Evolutionary conservation across 2,113 vertebrate genomes (phyloP).

Genomic region (Dasypus novemcinctus): DNA sequence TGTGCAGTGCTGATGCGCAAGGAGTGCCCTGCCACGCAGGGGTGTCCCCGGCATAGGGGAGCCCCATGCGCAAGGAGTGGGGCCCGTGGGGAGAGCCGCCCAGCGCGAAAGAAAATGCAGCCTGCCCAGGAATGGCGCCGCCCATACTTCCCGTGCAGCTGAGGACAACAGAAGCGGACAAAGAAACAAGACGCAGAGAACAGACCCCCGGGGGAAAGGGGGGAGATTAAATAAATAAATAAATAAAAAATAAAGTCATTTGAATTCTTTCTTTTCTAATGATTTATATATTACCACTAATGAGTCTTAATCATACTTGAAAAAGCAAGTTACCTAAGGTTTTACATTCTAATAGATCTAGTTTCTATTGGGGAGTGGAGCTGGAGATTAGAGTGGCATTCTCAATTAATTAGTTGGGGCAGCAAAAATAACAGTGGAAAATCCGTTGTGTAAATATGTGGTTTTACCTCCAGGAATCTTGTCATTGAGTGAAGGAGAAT

Average conservation of each 20-base stretch:
- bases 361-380: neutral
- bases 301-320: conserved; percentile 36
- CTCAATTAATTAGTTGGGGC: conserved; percentile 21
- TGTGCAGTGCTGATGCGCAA: too few relatives aligned
- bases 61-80: too few relatives aligned
- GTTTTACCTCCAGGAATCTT: neutral
- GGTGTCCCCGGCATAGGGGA: too few relatives aligned
- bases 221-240: too few relatives aligned
- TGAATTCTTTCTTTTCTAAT: conserved; percentile 52
- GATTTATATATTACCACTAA: neutral
- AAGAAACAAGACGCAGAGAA: too few relatives aligned
- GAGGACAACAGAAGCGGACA: too few relatives aligned
- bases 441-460: neutral
- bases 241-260: conserved; percentile 48
- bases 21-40: too few relatives aligned
- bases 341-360: conserved; percentile 3
- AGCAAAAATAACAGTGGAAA: neutral
- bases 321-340: neutral
- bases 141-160: too few relatives aligned
- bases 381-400: conserved; percentile 3
- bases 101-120: too few relatives aligned
- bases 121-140: too few relatives aligned
- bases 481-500: neutral
- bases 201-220: too few relatives aligned
- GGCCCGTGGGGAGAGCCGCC: too few relatives aligned